Base-by-base conservation (phyloP, 2,888 invertebrate genomes). In the Leptogaster cylindrica region DNA sequence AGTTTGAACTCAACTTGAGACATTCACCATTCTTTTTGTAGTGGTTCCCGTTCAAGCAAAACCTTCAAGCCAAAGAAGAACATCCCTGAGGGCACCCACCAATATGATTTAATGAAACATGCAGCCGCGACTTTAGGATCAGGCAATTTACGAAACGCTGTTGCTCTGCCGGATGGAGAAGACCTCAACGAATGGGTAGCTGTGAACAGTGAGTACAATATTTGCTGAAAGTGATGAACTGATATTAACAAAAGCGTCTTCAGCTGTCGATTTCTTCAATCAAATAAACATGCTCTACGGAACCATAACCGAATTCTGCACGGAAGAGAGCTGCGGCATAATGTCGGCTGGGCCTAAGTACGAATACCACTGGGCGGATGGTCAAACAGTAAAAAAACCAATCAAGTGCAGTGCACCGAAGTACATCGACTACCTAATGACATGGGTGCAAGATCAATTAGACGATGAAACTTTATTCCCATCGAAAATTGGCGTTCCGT, bases 221-320 rank as follows among this genome's bases (percentile, higher is more conserved):
- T n/a, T n/a, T 2, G 20, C 12, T 27, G 8, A 41, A 10, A 25
- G n/a, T 3, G 33, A 63, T 31, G 10, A 12, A 44, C 10, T 33
- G 6, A 33, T 16, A 23, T 8, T 46, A 10, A 28, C n/a, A 33
- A 10, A 46, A n/a, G n/a, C 28, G 3, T 12, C 65, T 70, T 41
- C 83, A 97, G 97, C 97, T 77, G 97, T 99, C 71, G 99, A 99
- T 83, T 99, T 99, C 83, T 99, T 98, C 84, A 99, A 99, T 83
- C 99, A 99, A 87, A 98, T 99, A 79, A 97, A 97, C 83, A 99
- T 99, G 98, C 84, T 99, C 72, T 99, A 98, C 77, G 99, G 99
- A 61, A 99, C 98, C 27, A 95, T 99, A 76, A 97, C 97, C n/a
- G 99, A 99, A 83, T 97, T 97, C 83, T 99, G 99, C 81, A 96